Evolutionary conservation across 1,140 invertebrate species (phyloP), one percentile per base, ranked within the genome.

Genomic region (Cryptotermes secundus): DNA sequence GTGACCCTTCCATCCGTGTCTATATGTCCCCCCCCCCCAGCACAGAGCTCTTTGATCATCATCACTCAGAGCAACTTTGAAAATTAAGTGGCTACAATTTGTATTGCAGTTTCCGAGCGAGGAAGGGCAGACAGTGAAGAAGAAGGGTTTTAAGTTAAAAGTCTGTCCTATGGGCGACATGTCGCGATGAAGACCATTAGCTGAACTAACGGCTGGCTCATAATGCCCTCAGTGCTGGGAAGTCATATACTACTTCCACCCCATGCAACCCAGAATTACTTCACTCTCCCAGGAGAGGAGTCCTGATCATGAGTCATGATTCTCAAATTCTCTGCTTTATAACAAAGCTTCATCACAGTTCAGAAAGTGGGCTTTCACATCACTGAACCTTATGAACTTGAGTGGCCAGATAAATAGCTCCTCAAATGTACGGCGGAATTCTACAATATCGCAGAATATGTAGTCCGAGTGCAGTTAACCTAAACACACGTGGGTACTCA

Each of bases 61-160:
- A 31, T 72, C 59, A 72, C 59, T 72, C 59, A 31, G 31, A 72
- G 59, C 59, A 72, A 72, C 59, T 72, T n/a, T n/a, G 59, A 26
- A 72, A 72, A 72, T 72, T 72, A 72, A 72, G 31, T 72, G 59
- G 59, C 59, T 72, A 72, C 59, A 72, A 72, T 72, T 72, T 72
- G 59, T 72, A 72, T 72, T 72, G 26, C 59, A 72, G n/a, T 72
- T 72, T 72, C 59, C 59, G 26, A 72, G 59, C n/a, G 26, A 72
- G 59, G n/a, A 72, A 31, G 59, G 26, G 59, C n/a, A 31, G 59
- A 72, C 59, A 72, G 7, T 72, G 59, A 31, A n/a, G 59, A 26
- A 72, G 59, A 10, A 31, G 59, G 59, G 59, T n/a, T 72, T 72
- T 72, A 72, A 72, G 59, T 72, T 72, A 72, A 72, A 72, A 72